A percentile compares a stretch with the other conserved stretches of the same genome.
Conservation (phyloP, 2,113 vertebrate species). For the Cyprinodon tularosa region DNA sequence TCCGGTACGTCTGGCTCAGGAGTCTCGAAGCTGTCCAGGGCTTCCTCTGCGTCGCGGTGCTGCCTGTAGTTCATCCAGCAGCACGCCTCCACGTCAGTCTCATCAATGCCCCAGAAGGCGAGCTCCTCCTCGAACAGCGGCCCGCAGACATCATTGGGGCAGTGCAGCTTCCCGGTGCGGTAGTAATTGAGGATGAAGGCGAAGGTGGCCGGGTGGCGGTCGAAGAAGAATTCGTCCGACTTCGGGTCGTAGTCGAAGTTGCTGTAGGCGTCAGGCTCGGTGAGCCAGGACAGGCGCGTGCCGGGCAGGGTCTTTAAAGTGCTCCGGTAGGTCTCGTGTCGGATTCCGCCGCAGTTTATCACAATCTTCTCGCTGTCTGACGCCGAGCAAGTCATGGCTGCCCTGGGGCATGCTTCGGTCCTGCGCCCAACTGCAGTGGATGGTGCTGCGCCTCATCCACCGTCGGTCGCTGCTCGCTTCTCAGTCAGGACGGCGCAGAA, state of each 20-base stretch:
- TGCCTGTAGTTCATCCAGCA: slow-evolving; percentile 99
- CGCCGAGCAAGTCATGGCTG: slow-evolving; percentile 96
- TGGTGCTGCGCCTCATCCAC: slow-evolving; percentile 76
- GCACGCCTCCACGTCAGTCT: slow-evolving; percentile 98
- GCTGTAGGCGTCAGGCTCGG: slow-evolving; percentile 91
- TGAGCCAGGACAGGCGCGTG: slow-evolving; percentile 94
- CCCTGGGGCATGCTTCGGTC: slow-evolving; percentile 97
- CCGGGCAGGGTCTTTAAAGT: slow-evolving; percentile 94
- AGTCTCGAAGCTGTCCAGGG: slow-evolving; percentile 94
- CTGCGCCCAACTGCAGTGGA: slow-evolving; percentile 67
- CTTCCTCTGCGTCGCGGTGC: slow-evolving; percentile 95
- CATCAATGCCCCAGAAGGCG: slow-evolving; percentile 97
- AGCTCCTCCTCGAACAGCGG: slow-evolving; percentile 98
- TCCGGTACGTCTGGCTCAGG: slow-evolving; percentile 83
- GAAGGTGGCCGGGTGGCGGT: slow-evolving; percentile 95
- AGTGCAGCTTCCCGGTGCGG: slow-evolving; percentile 97
- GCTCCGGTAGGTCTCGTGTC: slow-evolving; percentile 98
- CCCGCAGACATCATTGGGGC: slow-evolving; percentile 94
- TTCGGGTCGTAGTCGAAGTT: slow-evolving; percentile 89
- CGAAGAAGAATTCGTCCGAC: slow-evolving; percentile 95
- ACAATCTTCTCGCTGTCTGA: slow-evolving; percentile 98
- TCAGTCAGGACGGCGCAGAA: slow-evolving; percentile 76
- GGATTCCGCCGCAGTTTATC: slow-evolving; percentile 95
- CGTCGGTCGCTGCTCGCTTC: slow-evolving; percentile 46
- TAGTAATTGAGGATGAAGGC: slow-evolving; percentile 98